A percentile compares a stretch with the other conserved stretches of the same genome.
These are phyloP conservation scores for Leptoclinus maculatus DNA, from an alignment of 2,797 vertebrate genomes.

Conservation along the genomic window DNA sequence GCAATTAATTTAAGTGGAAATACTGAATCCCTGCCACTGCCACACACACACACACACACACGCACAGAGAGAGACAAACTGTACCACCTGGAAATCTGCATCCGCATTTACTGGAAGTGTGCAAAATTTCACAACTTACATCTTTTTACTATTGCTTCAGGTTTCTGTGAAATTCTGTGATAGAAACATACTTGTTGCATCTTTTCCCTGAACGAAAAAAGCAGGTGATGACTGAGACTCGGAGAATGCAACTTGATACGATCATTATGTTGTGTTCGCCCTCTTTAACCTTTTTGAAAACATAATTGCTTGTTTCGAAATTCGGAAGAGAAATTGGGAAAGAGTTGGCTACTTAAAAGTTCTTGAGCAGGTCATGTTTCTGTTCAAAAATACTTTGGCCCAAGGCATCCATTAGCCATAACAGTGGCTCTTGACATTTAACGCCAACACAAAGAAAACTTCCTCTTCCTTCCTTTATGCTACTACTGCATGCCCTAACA, in stretches of 20 bases:
- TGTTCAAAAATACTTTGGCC: neutral
- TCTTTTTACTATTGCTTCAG: neutral
- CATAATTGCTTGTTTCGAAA: neutral
- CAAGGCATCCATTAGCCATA: neutral
- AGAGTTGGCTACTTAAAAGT: too few species aligned
- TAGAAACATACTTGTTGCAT: neutral
- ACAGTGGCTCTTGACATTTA: conserved; percentile 1
- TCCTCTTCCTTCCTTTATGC: conserved; percentile 25
- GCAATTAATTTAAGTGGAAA: neutral
- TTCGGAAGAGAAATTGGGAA: neutral
- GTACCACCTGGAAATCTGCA: neutral
- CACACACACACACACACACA: neutral
- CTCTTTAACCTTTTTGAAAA: neutral
- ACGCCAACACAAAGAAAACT: neutral
- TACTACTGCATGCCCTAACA: neutral
- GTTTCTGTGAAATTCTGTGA: neutral
- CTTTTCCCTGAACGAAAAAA: neutral
- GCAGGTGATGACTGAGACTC: neutral
- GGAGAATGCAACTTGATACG: neutral
- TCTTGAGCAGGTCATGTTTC: neutral
- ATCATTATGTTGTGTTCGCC: neutral
- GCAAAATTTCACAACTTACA: neutral
- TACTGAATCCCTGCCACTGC: neutral
- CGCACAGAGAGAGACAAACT: neutral
- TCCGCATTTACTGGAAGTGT: neutral